These are phyloP conservation scores for Pollenia labialis DNA, from an alignment of 2,888 invertebrate genomes.

Conservation along the genomic window DNA sequence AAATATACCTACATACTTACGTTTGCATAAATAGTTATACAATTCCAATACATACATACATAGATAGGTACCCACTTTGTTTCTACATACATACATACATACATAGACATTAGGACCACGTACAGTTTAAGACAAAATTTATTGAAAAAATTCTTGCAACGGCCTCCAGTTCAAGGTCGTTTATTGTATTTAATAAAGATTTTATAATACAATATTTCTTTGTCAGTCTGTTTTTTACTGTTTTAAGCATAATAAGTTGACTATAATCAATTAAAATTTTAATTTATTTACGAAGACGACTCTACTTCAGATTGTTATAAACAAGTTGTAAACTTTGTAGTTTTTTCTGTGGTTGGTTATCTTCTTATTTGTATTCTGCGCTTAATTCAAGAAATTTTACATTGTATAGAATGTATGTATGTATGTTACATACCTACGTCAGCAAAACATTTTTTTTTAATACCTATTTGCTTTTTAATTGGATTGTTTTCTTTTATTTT, in stretches of 20 bases:
- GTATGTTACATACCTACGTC: constrained; percentile 5
- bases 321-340: neutral
- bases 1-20: too few relatives aligned
- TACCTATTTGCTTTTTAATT: neutral
- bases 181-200: constrained; percentile 6
- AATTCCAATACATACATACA: too few relatives aligned
- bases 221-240: neutral
- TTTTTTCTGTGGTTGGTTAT: neutral
- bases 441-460: constrained; percentile 1
- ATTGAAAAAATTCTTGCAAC: neutral
- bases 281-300: neutral
- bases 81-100: too few relatives aligned
- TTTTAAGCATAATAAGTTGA: too few relatives aligned
- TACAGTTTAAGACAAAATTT: constrained; percentile 26
- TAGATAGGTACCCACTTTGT: too few relatives aligned
- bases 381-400: neutral
- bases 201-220: neutral
- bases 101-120: neutral
- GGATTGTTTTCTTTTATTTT: neutral
- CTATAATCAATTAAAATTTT: constrained; percentile 11
- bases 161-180: constrained; percentile 44
- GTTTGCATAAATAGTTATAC: too few relatives aligned
- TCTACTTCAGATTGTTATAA: neutral
- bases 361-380: neutral
- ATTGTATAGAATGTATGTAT: constrained; percentile 4